Percentiles rank a stretch among this genome's conserved stretches.
Conservation (phyloP, 2,113 vertebrate species). For the Myodes glareolus region DNA sequence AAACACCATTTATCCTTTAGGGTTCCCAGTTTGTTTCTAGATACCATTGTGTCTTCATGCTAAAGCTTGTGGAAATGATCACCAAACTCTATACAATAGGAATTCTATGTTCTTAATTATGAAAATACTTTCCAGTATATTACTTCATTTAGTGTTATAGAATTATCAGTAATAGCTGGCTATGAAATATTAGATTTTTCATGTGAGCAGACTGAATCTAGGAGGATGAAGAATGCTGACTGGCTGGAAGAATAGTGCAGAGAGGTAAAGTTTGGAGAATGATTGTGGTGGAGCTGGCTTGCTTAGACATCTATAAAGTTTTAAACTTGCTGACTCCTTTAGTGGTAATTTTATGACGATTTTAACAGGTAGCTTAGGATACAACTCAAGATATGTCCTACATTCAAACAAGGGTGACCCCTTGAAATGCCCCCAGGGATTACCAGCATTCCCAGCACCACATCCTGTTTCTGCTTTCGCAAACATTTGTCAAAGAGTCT, state of each 20-base stretch:
- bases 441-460: neutral
- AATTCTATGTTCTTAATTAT: neutral
- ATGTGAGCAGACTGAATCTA: neutral
- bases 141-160: neutral
- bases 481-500: neutral
- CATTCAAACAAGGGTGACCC: neutral
- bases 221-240: neutral
- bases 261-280: neutral
- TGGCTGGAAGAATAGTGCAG: neutral
- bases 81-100: neutral
- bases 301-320: neutral
- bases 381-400: neutral
- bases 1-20: neutral
- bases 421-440: neutral
- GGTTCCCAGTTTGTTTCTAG: neutral
- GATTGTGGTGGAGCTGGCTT: neutral
- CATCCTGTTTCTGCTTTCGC: constrained; percentile 17
- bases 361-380: constrained; percentile 1
- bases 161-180: neutral
- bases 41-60: neutral
- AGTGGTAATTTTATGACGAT: neutral
- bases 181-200: neutral
- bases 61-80: neutral
- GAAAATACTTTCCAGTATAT: neutral
- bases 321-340: neutral